Evolutionary conservation across 1,140 invertebrate genomes (phyloP).

Genomic region (Carposina sasakii): DNA sequence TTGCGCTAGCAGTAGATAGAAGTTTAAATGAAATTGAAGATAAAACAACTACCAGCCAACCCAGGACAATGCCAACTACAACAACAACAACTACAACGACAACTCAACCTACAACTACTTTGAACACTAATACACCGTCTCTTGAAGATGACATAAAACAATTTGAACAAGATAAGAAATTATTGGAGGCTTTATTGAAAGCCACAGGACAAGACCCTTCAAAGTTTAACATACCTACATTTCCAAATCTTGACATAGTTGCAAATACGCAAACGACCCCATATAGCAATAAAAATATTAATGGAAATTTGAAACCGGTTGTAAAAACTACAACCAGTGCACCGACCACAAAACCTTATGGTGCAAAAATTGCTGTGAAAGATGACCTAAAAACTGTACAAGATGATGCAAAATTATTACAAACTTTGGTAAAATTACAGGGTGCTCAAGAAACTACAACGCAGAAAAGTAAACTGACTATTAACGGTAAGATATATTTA

Average conservation of each 20-base stretch:
- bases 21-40: constrained; percentile 65
- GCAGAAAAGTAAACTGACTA: constrained; percentile 48
- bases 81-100: constrained; percentile 34
- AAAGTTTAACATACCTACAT: constrained; percentile 61
- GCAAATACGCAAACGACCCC: constrained; percentile 54
- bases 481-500: constrained; percentile 45
- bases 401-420: constrained; percentile 63
- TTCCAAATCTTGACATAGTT: constrained; percentile 48
- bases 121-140: constrained; percentile 35
- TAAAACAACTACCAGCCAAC: constrained; percentile 30
- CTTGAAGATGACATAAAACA: constrained; percentile 66
- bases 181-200: constrained; percentile 63
- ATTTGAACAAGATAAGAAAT: constrained; percentile 68
- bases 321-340: constrained; percentile 10
- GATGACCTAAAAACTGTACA: constrained; percentile 57
- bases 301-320: constrained; percentile 26
- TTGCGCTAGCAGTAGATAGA: constrained; percentile 67
- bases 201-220: constrained; percentile 67
- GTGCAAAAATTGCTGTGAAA: constrained; percentile 58
- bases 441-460: constrained; percentile 60
- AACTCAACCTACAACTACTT: constrained; percentile 34
- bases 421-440: constrained; percentile 66
- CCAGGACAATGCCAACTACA: constrained; percentile 30
- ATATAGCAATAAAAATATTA: constrained; percentile 46
- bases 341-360: constrained; percentile 40